A percentile compares a stretch with the other conserved stretches of the same genome.
phyloP scores from a whole-genome alignment of 1,140 invertebrate genomes.

The Bombus picipes region DNA sequence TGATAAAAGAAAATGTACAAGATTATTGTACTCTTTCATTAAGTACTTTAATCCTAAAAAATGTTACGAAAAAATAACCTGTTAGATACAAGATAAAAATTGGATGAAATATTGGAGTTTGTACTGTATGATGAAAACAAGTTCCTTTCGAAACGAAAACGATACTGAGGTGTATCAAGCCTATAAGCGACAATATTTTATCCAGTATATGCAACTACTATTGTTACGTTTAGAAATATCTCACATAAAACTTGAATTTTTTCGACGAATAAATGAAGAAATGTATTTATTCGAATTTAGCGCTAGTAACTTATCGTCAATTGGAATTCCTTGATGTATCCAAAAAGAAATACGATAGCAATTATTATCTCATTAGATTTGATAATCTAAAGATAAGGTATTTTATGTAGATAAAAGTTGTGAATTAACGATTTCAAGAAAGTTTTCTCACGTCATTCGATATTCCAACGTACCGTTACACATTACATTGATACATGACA shows the following conservation, averaged over 20 bases:
- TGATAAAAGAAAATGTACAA: not conserved
- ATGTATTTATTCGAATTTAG: not conserved
- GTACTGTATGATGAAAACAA: not conserved
- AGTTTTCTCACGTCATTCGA: not conserved
- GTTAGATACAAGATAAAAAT: not conserved
- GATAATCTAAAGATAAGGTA: constrained; percentile 35
- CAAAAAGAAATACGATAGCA: not conserved
- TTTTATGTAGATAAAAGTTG: not conserved
- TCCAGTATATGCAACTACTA: not conserved
- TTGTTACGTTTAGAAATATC: not conserved
- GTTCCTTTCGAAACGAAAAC: not conserved
- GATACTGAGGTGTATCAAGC: not conserved
- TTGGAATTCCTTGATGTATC: not conserved
- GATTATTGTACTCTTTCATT: not conserved
- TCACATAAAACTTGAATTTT: not conserved
- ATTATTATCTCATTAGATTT: constrained; percentile 19
- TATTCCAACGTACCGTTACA: constrained; percentile 14
- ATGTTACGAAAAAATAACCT: not conserved
- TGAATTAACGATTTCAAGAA: not conserved
- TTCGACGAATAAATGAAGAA: too few relatives aligned
- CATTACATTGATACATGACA: not conserved
- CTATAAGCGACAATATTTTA: not conserved
- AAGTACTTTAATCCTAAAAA: not conserved
- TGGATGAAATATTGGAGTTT: not conserved
- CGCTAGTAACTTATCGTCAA: not conserved